phyloP scores from a whole-genome alignment of 1,140 invertebrate species.

The Vollenhovia emeryi region DNA sequence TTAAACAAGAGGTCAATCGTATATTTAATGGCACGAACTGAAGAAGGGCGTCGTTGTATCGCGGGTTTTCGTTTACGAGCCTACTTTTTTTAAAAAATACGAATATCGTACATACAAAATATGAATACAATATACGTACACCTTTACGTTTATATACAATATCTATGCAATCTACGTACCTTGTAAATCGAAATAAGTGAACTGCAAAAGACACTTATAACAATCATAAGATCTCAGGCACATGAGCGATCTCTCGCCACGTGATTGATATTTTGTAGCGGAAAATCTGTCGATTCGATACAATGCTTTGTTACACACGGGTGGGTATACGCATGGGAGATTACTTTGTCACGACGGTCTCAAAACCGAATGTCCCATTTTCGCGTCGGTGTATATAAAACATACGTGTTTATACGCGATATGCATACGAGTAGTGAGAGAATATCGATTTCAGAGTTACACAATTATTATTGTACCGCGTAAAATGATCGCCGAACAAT shows the following conservation, averaged over 20 bases:
- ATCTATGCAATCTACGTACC: conserved; percentile 35
- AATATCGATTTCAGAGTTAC: not conserved
- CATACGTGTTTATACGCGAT: not conserved
- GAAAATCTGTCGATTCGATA: not conserved
- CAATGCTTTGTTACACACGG: not conserved
- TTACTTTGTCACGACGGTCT: not conserved
- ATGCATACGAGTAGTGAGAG: not conserved
- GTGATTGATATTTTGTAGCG: not conserved
- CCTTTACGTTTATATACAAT: conserved; percentile 54
- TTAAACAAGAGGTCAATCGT: not conserved
- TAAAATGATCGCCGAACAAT: not conserved
- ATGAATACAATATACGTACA: conserved; percentile 49
- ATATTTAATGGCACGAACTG: conserved; percentile 17
- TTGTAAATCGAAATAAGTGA: conserved; percentile 42
- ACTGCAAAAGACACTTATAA: conserved; percentile 34
- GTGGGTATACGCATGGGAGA: not conserved
- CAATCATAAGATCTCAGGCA: not conserved
- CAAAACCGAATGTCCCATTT: not conserved
- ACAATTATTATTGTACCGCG: not conserved
- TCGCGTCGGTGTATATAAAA: not conserved
- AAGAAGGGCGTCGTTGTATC: conserved; percentile 71
- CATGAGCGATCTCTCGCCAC: not conserved
- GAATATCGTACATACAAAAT: conserved; percentile 68
- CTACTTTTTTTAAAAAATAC: conserved; percentile 60
- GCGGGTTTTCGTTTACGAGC: conserved; percentile 44